phyloP scores from a whole-genome alignment of 2,888 invertebrate species.

The Aphrophora alni region DNA sequence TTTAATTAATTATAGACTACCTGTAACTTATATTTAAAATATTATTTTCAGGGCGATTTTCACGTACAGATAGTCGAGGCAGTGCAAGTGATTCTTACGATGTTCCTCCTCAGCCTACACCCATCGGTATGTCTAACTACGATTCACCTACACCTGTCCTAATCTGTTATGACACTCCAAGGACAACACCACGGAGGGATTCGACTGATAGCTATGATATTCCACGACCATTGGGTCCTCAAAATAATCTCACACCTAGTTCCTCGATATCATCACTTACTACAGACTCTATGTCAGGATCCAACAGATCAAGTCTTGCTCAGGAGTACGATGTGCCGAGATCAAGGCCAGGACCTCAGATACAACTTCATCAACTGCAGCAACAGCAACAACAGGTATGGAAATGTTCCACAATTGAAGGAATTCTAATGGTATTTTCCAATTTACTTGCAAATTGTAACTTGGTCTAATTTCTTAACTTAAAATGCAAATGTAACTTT shows the following conservation, averaged over 20 bases:
- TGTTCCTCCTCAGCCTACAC: slow-evolving; percentile 68
- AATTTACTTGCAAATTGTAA: too few relatives aligned
- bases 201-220: slow-evolving; percentile 67
- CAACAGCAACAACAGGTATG: too few relatives aligned
- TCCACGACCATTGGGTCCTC: slow-evolving; percentile 62
- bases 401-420: not conserved
- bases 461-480: too few relatives aligned
- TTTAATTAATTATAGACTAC: too few relatives aligned
- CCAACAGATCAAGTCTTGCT: slow-evolving; percentile 63
- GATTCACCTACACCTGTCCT: slow-evolving; percentile 62
- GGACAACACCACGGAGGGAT: slow-evolving; percentile 56
- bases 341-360: slow-evolving; percentile 44
- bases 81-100: slow-evolving; percentile 62
- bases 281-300: slow-evolving; percentile 57
- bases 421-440: too few relatives aligned
- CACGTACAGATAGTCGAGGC: slow-evolving; percentile 44
- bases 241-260: slow-evolving; percentile 66
- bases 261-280: slow-evolving; percentile 71
- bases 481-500: too few relatives aligned
- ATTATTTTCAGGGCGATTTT: slow-evolving; percentile 31
- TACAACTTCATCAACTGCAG: slow-evolving; percentile 44
- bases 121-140: slow-evolving; percentile 63
- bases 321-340: slow-evolving; percentile 74
- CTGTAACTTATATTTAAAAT: too few relatives aligned
- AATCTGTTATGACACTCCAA: slow-evolving; percentile 58